phyloP scores from a whole-genome alignment of 2,113 vertebrate species.

The Heterocephalus glaber region DNA sequence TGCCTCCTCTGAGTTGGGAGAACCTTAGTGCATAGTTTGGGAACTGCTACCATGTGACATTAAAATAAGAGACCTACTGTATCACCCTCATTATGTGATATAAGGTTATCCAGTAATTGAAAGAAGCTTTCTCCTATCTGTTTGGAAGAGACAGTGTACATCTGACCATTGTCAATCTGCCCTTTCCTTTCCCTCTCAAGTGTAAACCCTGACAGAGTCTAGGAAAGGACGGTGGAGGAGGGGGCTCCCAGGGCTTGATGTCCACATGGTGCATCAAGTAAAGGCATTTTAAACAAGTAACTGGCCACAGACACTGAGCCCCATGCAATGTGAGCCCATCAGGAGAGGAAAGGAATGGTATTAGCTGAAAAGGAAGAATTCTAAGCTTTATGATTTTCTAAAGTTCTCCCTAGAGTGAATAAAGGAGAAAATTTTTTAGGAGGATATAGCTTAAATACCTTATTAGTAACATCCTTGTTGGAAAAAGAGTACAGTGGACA shows the following conservation, averaged over 20 bases:
- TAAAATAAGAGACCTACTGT: neutral
- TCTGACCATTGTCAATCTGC: neutral
- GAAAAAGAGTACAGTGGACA: neutral
- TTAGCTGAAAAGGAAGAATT: neutral
- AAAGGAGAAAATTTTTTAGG: neutral
- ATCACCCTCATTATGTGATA: neutral
- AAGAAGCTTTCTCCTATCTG: neutral
- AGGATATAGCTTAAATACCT: neutral
- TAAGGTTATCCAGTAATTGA: neutral
- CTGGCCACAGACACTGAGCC: neutral
- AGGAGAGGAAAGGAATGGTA: neutral
- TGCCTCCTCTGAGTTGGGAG: neutral
- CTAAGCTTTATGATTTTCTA: neutral
- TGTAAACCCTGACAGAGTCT: neutral
- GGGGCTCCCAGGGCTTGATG: neutral
- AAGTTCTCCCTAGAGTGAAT: neutral
- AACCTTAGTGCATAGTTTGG: neutral
- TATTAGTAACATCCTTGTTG: neutral
- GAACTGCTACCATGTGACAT: neutral
- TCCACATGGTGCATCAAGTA: neutral
- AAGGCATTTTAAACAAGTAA: constrained; percentile 25
- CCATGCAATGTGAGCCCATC: neutral
- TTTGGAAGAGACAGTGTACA: neutral
- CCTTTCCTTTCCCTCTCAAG: neutral
- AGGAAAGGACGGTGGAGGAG: neutral